These are phyloP conservation scores for Ptyas mucosa DNA, from an alignment of 2,113 vertebrate genomes.

Conservation along the genomic window DNA sequence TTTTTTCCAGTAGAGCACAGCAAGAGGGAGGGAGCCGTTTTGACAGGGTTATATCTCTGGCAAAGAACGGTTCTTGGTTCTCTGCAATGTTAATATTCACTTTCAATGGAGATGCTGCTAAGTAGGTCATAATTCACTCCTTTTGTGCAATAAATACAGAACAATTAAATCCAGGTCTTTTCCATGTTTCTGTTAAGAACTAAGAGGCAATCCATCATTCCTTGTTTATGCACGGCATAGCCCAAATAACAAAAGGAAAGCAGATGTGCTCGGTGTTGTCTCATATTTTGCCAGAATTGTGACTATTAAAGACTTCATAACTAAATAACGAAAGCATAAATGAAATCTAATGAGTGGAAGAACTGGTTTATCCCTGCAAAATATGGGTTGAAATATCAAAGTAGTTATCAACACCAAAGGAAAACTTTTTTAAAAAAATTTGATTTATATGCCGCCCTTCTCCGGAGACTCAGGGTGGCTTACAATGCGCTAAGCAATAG, in stretches of 20 bases:
- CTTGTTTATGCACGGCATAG: constrained; percentile 38
- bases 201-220: constrained; percentile 51
- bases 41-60: constrained; percentile 69
- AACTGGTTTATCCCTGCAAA: background rate
- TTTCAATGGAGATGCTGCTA: constrained; percentile 67
- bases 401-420: background rate
- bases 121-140: constrained; percentile 62
- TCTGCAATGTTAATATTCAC: constrained; percentile 58
- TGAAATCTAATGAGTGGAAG: background rate
- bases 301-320: constrained; percentile 27
- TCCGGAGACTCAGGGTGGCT: too few relatives aligned
- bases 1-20: constrained; percentile 50
- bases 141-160: constrained; percentile 59
- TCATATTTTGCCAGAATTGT: constrained; percentile 54
- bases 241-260: constrained; percentile 41
- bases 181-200: constrained; percentile 31
- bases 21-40: constrained; percentile 48
- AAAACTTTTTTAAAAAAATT: too few relatives aligned
- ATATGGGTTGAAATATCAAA: background rate
- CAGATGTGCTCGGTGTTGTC: constrained; percentile 32
- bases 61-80: constrained; percentile 36
- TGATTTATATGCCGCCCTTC: too few relatives aligned
- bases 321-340: background rate
- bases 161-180: constrained; percentile 63
- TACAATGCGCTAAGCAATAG: too few relatives aligned